Conservation (phyloP, 2,113 vertebrate genomes). For the Lutjanus erythropterus region DNA sequence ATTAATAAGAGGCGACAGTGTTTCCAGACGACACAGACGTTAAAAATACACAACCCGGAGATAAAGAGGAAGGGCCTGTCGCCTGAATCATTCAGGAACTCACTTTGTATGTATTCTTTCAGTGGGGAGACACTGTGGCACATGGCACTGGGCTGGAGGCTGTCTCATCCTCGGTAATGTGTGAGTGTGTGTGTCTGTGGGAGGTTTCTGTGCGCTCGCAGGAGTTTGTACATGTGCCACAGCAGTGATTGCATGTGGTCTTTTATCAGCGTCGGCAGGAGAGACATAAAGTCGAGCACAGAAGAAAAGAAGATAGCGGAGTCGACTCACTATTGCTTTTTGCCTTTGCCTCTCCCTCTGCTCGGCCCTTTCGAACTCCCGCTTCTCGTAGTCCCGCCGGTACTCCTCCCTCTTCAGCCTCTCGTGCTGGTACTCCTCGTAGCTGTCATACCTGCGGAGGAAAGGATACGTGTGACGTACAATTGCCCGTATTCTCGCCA, state of each 20-base stretch:
- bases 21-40: constrained; percentile 74
- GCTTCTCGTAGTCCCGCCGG: constrained; percentile 93
- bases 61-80: constrained; percentile 80
- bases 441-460: constrained; percentile 92
- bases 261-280: constrained; percentile 51
- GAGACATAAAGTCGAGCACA: constrained; percentile 19
- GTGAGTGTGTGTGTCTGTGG: constrained; percentile 45
- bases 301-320: constrained; percentile 16
- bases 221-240: constrained; percentile 36
- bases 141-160: constrained; percentile 60
- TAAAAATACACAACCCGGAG: constrained; percentile 81
- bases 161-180: constrained; percentile 61
- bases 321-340: constrained; percentile 95
- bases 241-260: constrained; percentile 56
- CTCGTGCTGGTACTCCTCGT: constrained; percentile 97
- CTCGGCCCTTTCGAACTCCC: constrained; percentile 94
- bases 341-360: constrained; percentile 94
- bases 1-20: constrained; percentile 80
- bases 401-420: constrained; percentile 96
- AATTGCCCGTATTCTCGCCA: constrained; percentile 22
- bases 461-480: constrained; percentile 37
- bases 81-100: constrained; percentile 82
- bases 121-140: constrained; percentile 56
- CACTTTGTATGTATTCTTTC: constrained; percentile 75
- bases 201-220: constrained; percentile 47